phyloP scores from a whole-genome alignment of 2,797 vertebrate species.

The Macropodus opercularis region DNA sequence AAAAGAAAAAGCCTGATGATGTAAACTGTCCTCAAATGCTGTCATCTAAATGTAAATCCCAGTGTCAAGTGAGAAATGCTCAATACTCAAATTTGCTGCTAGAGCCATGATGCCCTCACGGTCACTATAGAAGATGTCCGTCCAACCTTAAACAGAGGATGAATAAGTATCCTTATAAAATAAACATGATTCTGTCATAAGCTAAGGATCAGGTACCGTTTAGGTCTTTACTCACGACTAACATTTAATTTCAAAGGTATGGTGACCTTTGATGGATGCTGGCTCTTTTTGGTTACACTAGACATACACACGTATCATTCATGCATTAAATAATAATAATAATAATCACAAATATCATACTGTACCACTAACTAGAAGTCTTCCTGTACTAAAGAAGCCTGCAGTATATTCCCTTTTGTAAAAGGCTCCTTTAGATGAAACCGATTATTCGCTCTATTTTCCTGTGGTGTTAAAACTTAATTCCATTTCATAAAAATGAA shows the following conservation, averaged over 20 bases:
- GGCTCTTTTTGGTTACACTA: slow-evolving; percentile 28
- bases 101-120: not conserved
- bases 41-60: slow-evolving; percentile 61
- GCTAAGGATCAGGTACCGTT: not conserved
- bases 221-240: not conserved
- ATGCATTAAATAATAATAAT: slow-evolving; percentile 59
- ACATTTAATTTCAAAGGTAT: not conserved
- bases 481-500: not conserved
- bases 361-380: slow-evolving; percentile 50
- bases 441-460: slow-evolving; percentile 10
- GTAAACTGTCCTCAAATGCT: slow-evolving; percentile 27
- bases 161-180: slow-evolving; percentile 32
- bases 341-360: slow-evolving; percentile 41
- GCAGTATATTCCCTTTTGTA: slow-evolving; percentile 36
- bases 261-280: slow-evolving; percentile 17
- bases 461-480: slow-evolving; percentile 18
- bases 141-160: slow-evolving; percentile 12
- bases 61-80: slow-evolving; percentile 17
- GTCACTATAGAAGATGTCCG: slow-evolving; percentile 7
- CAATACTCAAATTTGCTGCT: slow-evolving; percentile 21
- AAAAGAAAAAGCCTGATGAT: slow-evolving; percentile 1
- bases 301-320: slow-evolving; percentile 37
- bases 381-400: slow-evolving; percentile 47
- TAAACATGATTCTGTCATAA: slow-evolving; percentile 23
- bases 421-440: slow-evolving; percentile 39